Evolutionary conservation across 1,140 invertebrate genomes (phyloP).

Genomic region (Drosophila nebulosa): DNA sequence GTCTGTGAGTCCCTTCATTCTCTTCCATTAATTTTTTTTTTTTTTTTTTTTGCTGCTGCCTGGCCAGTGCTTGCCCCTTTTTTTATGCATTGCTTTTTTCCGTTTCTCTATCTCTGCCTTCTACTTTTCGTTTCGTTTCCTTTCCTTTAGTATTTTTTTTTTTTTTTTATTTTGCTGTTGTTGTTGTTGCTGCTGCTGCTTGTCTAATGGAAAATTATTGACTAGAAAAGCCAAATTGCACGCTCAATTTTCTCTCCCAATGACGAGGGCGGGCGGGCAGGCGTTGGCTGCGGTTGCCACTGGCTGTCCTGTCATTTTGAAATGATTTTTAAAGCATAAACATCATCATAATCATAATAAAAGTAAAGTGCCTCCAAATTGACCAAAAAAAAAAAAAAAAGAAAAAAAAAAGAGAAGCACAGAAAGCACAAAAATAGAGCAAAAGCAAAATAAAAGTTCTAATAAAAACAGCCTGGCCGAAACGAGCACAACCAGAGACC

Average conservation of each 20-base stretch:
- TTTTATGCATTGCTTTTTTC: conserved; percentile 48
- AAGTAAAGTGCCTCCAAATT: conserved; percentile 57
- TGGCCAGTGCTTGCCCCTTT: conserved; percentile 42
- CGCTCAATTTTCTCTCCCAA: conserved; percentile 62
- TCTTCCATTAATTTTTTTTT: conserved; percentile 9
- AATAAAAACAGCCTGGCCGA: background rate
- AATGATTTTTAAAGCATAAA: conserved; percentile 53
- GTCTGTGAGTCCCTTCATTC: conserved; percentile 32
- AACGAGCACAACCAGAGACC: background rate
- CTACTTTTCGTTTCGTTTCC: background rate
- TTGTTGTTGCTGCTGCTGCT: conserved; percentile 16
- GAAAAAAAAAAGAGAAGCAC: background rate
- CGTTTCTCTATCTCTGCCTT: conserved; percentile 4
- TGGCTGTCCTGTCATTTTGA: conserved; percentile 40
- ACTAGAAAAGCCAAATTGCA: conserved; percentile 70
- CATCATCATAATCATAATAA: conserved; percentile 33
- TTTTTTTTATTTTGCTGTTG: conserved; percentile 18
- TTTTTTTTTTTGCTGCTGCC: conserved; percentile 17
- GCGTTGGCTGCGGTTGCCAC: conserved; percentile 19
- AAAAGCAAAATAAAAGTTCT: background rate
- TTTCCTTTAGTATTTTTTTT: conserved; percentile 5
- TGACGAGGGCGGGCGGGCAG: background rate
- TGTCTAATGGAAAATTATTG: conserved; percentile 75
- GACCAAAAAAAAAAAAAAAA: conserved; percentile 2
- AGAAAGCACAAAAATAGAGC: background rate